Conservation (phyloP, 1,140 invertebrate genomes). For the Thaumetopoea pityocampa region DNA sequence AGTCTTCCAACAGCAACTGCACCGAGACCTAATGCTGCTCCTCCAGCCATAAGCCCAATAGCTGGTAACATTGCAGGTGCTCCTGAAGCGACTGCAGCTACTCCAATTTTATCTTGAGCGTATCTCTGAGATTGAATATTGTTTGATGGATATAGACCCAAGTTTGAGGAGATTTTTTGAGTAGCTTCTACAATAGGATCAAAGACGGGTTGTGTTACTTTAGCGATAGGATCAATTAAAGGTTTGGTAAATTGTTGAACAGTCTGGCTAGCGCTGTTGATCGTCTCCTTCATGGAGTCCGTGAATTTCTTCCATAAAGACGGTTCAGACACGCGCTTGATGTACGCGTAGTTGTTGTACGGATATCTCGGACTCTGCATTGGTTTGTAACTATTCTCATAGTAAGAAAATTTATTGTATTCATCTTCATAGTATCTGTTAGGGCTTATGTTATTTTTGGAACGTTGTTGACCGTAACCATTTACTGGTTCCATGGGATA, state of each 20-base stretch:
- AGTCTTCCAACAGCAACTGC: slow-evolving; percentile 86
- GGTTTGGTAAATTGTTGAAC: slow-evolving; percentile 82
- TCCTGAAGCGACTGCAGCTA: slow-evolving; percentile 73
- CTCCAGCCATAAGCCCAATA: slow-evolving; percentile 84
- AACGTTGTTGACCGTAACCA: slow-evolving; percentile 72
- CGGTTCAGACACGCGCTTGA: slow-evolving; percentile 73
- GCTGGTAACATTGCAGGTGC: slow-evolving; percentile 82
- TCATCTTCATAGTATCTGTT: slow-evolving; percentile 74
- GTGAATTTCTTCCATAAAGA: slow-evolving; percentile 85
- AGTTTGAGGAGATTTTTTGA: slow-evolving; percentile 85
- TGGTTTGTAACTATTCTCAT: slow-evolving; percentile 62
- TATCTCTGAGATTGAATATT: slow-evolving; percentile 57
- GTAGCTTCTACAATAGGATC: slow-evolving; percentile 85
- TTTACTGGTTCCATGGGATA: slow-evolving; percentile 71
- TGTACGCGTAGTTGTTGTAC: slow-evolving; percentile 72
- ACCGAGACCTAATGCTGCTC: slow-evolving; percentile 85
- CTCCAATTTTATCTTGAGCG: slow-evolving; percentile 84
- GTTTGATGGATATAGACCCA: slow-evolving; percentile 78
- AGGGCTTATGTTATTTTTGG: slow-evolving; percentile 67
- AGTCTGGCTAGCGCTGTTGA: slow-evolving; percentile 82
- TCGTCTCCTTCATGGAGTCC: slow-evolving; percentile 82
- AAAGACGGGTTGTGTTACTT: slow-evolving; percentile 82
- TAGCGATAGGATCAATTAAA: slow-evolving; percentile 81
- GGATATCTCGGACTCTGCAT: slow-evolving; percentile 67
- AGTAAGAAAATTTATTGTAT: slow-evolving; percentile 72